Evolutionary conservation across 2,888 invertebrate genomes (phyloP).

Genomic region (Periphyllus acericola): DNA sequence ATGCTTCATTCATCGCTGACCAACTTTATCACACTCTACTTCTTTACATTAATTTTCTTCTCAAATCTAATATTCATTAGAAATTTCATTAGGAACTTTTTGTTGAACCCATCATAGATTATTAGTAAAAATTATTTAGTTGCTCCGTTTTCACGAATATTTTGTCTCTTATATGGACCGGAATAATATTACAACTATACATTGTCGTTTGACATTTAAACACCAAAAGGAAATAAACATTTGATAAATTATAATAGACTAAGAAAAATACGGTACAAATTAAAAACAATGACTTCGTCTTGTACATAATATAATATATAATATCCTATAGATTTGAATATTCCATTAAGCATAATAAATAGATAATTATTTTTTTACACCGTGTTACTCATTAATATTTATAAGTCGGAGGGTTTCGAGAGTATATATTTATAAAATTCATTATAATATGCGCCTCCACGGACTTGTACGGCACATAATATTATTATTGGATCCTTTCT

Average conservation of each 20-base stretch:
- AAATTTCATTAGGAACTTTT: not conserved
- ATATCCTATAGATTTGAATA: not conserved
- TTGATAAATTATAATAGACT: not conserved
- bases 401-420: not conserved
- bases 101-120: not conserved
- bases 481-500: not conserved
- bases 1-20: constrained; percentile 31
- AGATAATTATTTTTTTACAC: not conserved
- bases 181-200: no score
- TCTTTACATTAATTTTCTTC: constrained; percentile 20
- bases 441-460: not conserved
- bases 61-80: not conserved
- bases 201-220: no score
- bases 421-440: not conserved
- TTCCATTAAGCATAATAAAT: not conserved
- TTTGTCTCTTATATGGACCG: not conserved
- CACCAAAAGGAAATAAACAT: not conserved
- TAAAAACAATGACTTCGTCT: no score
- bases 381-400: not conserved
- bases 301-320: not conserved
- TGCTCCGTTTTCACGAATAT: not conserved
- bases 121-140: not conserved
- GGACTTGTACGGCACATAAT: not conserved
- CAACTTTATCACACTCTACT: constrained; percentile 10
- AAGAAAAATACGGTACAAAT: not conserved